Evolutionary conservation across 2,113 vertebrate species (phyloP), one percentile per base, ranked within the genome.

Genomic region (Dipodomys stephensi): DNA sequence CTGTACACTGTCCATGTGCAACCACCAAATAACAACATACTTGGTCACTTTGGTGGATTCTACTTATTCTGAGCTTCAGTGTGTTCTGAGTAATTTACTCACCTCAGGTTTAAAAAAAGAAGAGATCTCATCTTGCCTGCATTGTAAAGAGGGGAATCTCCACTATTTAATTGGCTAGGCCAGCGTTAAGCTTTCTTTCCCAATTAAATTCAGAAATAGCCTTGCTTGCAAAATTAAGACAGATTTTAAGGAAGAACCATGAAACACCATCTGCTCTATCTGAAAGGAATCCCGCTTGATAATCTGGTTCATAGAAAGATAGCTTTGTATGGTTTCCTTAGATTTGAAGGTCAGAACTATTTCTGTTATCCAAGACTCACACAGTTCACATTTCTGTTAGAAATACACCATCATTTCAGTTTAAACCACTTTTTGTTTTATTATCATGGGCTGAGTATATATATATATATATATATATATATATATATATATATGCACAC

Each of bases 321-420:
- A 95, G 94, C 39, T 25, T 85, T 93, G 89, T 57, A 89, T 30
- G 27, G 64, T 49, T 92, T 92, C 67, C 67, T 91, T 87, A 94
- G 68, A 71, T 67, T 74, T 91, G 95, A 94, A 95, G 88, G 85
- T 96, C 94, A 95, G 57, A 94, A 95, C 60, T 87, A 74, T 65
- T 95, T 91, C 80, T 80, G 77, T 57, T 65, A 20, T 30, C 25
- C 72, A 12, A 68, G 69, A 92, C 65, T 94, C 68, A 88, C 4
- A 67, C 12, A 60, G 25, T 35, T 87, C 46, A 15, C 39, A 39
- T 39, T 39, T 39, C 86, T 96, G 89, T 46, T 12, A 78, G 84
- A 91, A 93, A 76, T n/a, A 44, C 0, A 64, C 23, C 72, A 57
- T 69, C 76, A 13, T 73, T 79, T 35, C 9, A 19, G 32, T 64